Evolutionary conservation across 2,888 invertebrate species (phyloP), one percentile per base, ranked within the genome.

Genomic region (Andrena trimmerana): DNA sequence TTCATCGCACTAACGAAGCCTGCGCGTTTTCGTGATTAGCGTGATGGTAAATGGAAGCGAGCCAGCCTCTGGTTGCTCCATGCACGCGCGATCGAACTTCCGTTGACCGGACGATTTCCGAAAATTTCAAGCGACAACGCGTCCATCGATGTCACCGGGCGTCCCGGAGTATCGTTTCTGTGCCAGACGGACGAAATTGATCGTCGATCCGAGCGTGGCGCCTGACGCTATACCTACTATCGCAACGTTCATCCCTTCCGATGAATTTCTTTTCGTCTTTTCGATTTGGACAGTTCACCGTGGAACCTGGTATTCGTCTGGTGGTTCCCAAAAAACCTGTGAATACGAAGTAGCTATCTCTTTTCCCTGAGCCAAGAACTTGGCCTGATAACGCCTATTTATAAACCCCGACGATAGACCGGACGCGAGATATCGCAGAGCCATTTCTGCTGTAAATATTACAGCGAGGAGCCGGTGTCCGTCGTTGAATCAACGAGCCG

Each of bases 1-100:
- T 87, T 87, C 86, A 86, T 82, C 86, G 86, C 78, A 66, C 86
- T 82, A 87, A 87, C 87, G 86, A 87, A 83, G 85, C 83, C 81
- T 76, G 71, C 60, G 71, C 72, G 82, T 65, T 72, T 69, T 72
- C 81, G 54, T 60, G 83, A 83, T 83, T 83, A 83, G 54, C 68
- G 65, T 57, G 52, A 62, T 70, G 81, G 77, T 70, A 86, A 86
- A 78, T 81, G 78, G 81, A 52, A 69, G 29, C 59, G 65, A 65
- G 62, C 52, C 48, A 42, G 57, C 52, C 62, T 8, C 3, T 10
- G 24, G 65, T 31, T 24, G 65, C 42, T 63, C 60, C 65, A 42
- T 75, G 36, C 33, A 57, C 71, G 62, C 57, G 42, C 65, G 60
- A 66, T 65, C 52, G 54, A 66, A 66, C 36, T 60, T 52, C 78